Evolutionary conservation across 2,888 invertebrate genomes (phyloP).

Genomic region (Agrochola lota): DNA sequence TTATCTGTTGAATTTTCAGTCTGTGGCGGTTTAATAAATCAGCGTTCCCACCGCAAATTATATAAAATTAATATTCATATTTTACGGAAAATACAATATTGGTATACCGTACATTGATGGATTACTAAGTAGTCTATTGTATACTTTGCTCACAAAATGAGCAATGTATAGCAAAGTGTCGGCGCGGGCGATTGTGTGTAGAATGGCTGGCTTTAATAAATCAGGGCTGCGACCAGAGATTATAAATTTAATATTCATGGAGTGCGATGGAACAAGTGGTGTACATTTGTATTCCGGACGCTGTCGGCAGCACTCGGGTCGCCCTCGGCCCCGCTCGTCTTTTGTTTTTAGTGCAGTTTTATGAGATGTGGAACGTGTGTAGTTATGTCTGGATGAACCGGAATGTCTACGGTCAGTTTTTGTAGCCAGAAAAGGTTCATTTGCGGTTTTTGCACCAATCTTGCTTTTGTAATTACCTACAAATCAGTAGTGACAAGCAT

Average conservation of each 20-base stretch:
- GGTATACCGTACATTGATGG: slow-evolving; percentile 34
- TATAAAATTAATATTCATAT: slow-evolving; percentile 72
- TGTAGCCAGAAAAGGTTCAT: neutral
- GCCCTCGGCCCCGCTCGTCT: slow-evolving; percentile 32
- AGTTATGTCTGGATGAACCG: slow-evolving; percentile 14
- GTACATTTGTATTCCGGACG: slow-evolving; percentile 60
- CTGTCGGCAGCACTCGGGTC: slow-evolving; percentile 14
- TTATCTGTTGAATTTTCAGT: slow-evolving; percentile 45
- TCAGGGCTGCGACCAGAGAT: slow-evolving; percentile 69
- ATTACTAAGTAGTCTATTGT: slow-evolving; percentile 21
- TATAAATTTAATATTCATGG: slow-evolving; percentile 77
- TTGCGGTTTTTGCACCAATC: neutral
- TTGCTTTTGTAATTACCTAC: neutral
- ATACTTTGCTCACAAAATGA: slow-evolving; percentile 41
- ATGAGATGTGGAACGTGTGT: slow-evolving; percentile 27
- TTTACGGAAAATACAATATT: slow-evolving; percentile 34
- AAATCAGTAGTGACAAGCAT: neutral
- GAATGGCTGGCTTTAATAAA: slow-evolving; percentile 67
- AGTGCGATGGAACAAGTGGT: slow-evolving; percentile 62
- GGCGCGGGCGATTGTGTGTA: slow-evolving; percentile 28
- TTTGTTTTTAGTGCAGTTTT: slow-evolving; percentile 59
- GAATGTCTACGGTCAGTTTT: slow-evolving; percentile 1
- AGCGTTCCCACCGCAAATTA: slow-evolving; percentile 66
- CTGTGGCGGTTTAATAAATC: slow-evolving; percentile 68
- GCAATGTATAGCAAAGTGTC: slow-evolving; percentile 40